Conservation (phyloP, 2,113 vertebrate genomes). For the Aspidoscelis tigris region DNA sequence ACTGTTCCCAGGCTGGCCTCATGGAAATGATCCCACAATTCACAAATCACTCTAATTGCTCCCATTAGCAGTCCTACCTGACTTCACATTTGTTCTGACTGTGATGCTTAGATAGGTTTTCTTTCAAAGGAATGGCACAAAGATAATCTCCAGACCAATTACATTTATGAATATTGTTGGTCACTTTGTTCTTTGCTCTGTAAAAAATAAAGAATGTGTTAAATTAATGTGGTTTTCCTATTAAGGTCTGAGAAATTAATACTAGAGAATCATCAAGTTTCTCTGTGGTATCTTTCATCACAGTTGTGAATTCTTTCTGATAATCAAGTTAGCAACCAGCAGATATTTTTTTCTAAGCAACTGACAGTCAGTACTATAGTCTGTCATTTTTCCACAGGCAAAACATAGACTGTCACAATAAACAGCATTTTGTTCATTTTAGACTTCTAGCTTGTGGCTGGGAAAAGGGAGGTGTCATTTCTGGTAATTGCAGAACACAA, state of each 20-base stretch:
- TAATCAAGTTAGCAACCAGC: conserved; percentile 54
- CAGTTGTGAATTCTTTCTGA: conserved; percentile 57
- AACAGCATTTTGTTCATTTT: conserved; percentile 79
- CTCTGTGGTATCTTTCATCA: conserved; percentile 61
- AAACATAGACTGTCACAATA: conserved; percentile 82
- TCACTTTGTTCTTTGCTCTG: not conserved
- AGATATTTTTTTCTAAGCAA: conserved; percentile 50
- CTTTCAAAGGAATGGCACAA: conserved; percentile 22
- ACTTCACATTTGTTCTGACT: conserved; percentile 1
- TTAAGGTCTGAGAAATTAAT: conserved; percentile 60
- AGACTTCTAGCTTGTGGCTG: conserved; percentile 76
- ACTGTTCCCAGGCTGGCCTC: conserved; percentile 36
- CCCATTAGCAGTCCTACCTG: conserved; percentile 15
- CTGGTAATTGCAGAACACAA: conserved; percentile 78
- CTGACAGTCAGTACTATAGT: conserved; percentile 69
- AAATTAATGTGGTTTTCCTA: conserved; percentile 42
- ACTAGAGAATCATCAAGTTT: conserved; percentile 57
- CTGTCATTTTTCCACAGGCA: conserved; percentile 79
- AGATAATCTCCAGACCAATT: conserved; percentile 27
- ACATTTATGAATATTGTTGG: not conserved
- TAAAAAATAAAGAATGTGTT: conserved; percentile 11
- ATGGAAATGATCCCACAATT: conserved; percentile 31
- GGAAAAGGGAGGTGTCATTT: conserved; percentile 75
- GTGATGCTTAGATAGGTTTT: conserved; percentile 29
- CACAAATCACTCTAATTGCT: conserved; percentile 35